phyloP scores from a whole-genome alignment of 2,797 vertebrate genomes.

The Chelmon rostratus region DNA sequence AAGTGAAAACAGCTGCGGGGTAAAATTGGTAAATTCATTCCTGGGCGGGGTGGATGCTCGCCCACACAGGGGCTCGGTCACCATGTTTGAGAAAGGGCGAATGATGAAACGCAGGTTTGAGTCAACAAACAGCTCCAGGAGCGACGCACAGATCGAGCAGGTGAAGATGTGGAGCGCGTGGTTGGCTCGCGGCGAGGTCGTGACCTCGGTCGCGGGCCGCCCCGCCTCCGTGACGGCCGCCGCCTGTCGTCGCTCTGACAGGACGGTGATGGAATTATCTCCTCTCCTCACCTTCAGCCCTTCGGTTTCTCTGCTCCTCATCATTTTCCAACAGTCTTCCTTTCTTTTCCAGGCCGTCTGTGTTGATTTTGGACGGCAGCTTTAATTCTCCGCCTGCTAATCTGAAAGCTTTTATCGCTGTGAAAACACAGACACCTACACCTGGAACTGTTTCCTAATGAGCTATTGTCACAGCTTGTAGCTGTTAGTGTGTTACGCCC shows the following conservation, averaged over 20 bases:
- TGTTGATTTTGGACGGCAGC: conserved; percentile 41
- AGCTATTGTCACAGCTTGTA: conserved; percentile 46
- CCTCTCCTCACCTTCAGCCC: background rate
- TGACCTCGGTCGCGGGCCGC: background rate
- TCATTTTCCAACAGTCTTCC: background rate
- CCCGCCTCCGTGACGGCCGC: background rate
- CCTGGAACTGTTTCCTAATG: conserved; percentile 49
- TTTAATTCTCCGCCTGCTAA: conserved; percentile 27
- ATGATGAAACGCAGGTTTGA: conserved; percentile 41
- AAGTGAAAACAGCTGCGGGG: background rate
- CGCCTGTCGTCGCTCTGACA: conserved; percentile 8
- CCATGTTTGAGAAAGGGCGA: background rate
- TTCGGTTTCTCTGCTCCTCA: background rate
- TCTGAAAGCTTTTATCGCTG: conserved; percentile 35
- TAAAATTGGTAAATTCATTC: background rate
- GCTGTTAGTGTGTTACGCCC: conserved; percentile 17
- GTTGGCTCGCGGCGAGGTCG: background rate
- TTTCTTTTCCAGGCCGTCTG: conserved; percentile 4
- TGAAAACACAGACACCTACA: conserved; percentile 55
- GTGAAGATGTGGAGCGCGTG: background rate
- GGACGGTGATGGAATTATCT: conserved; percentile 2
- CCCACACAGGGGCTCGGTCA: conserved; percentile 40
- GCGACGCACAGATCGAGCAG: conserved; percentile 31
- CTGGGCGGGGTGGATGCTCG: conserved; percentile 25
- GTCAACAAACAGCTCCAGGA: conserved; percentile 22